Conservation (phyloP, 2,888 invertebrate genomes). For the Suillia variegata region DNA sequence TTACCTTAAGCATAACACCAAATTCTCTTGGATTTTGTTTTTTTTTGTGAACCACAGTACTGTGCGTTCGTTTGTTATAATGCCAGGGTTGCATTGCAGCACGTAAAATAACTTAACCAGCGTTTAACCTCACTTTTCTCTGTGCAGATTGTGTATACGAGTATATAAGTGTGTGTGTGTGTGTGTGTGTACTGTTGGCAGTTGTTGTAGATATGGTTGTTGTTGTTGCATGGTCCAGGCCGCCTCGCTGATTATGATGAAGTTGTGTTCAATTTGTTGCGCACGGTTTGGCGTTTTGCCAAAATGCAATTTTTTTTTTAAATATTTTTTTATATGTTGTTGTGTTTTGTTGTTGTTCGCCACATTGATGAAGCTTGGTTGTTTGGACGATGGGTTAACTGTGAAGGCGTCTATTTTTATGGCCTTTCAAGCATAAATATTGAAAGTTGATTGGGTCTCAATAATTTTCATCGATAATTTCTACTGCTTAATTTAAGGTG, state of each 20-base stretch:
- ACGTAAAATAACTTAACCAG: slow-evolving; percentile 59
- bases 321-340: no score
- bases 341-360: slow-evolving; percentile 11
- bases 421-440: slow-evolving; percentile 21
- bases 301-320: neutral
- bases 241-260: slow-evolving; percentile 44
- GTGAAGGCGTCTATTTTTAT: neutral
- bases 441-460: slow-evolving; percentile 15
- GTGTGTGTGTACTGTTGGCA: slow-evolving; percentile 4
- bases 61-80: no score
- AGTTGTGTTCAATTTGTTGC: slow-evolving; percentile 55
- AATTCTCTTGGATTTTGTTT: no score
- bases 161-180: neutral
- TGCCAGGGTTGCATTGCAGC: slow-evolving; percentile 28
- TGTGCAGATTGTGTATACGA: slow-evolving; percentile 26
- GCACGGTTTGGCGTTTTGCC: slow-evolving; percentile 39
- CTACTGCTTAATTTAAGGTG: slow-evolving; percentile 25
- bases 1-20: no score
- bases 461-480: slow-evolving; percentile 22
- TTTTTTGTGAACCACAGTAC: no score
- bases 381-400: slow-evolving; percentile 17
- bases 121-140: slow-evolving; percentile 53
- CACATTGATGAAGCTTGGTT: no score
- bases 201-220: neutral
- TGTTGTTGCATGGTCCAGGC: slow-evolving; percentile 32